phyloP scores from a whole-genome alignment of 2,888 invertebrate species.

The Athrips mouffetella region DNA sequence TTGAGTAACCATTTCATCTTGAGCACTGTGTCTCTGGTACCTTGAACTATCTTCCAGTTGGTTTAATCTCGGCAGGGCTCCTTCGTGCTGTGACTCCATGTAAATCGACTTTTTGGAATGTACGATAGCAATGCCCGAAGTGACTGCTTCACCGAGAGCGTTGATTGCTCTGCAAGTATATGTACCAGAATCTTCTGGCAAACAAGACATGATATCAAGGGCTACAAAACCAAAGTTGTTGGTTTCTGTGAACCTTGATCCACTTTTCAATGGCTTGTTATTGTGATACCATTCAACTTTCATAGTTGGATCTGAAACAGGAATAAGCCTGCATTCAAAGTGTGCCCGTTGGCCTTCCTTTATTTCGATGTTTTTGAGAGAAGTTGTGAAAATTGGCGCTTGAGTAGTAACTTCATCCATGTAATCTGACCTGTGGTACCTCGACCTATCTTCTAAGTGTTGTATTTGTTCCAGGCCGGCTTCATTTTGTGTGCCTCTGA shows the following conservation, averaged over 20 bases:
- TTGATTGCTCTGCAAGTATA: slow-evolving; percentile 97
- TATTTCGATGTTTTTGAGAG: slow-evolving; percentile 93
- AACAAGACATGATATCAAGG: slow-evolving; percentile 95
- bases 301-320: slow-evolving; percentile 95
- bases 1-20: slow-evolving; percentile 89
- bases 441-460: slow-evolving; percentile 90
- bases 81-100: slow-evolving; percentile 92
- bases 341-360: slow-evolving; percentile 97
- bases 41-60: slow-evolving; percentile 89
- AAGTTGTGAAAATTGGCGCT: slow-evolving; percentile 95
- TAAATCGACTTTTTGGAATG: slow-evolving; percentile 92
- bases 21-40: slow-evolving; percentile 84
- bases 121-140: slow-evolving; percentile 90
- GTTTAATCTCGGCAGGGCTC: slow-evolving; percentile 87
- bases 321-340: slow-evolving; percentile 95
- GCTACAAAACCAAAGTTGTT: slow-evolving; percentile 99
- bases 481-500: slow-evolving; percentile 92
- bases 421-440: slow-evolving; percentile 85
- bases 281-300: slow-evolving; percentile 98
- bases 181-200: slow-evolving; percentile 97
- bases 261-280: slow-evolving; percentile 92
- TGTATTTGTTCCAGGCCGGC: slow-evolving; percentile 93
- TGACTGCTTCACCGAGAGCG: slow-evolving; percentile 94
- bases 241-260: slow-evolving; percentile 96
- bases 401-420: slow-evolving; percentile 92